Evolutionary conservation across 2,113 vertebrate genomes (phyloP).

Genomic region (Neopipo cinnamomea): DNA sequence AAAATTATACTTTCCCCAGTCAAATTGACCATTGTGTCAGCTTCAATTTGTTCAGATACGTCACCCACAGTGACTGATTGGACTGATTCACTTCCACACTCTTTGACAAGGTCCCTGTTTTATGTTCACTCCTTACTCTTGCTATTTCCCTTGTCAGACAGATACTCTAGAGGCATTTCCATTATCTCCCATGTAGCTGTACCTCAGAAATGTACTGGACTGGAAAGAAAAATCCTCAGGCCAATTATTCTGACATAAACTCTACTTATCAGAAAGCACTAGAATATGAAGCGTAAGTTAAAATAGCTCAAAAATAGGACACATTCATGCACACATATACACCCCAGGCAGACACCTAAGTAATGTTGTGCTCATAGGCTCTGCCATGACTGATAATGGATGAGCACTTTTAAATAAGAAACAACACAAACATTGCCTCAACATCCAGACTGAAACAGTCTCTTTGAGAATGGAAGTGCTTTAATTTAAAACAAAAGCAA

Average conservation of each 20-base stretch:
- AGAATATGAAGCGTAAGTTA: conserved; percentile 48
- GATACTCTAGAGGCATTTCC: conserved; percentile 46
- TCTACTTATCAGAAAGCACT: conserved; percentile 59
- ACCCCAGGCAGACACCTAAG: conserved; percentile 9
- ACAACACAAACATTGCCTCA: background rate
- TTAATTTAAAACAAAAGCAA: background rate
- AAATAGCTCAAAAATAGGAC: conserved; percentile 54
- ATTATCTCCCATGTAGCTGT: conserved; percentile 50
- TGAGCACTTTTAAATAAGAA: background rate
- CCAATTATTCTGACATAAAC: conserved; percentile 64
- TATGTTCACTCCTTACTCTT: conserved; percentile 36
- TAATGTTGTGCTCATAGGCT: background rate
- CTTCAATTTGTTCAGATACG: conserved; percentile 23
- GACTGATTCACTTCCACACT: conserved; percentile 12
- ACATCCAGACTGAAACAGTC: background rate
- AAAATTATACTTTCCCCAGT: conserved; percentile 38
- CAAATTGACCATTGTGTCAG: conserved; percentile 33
- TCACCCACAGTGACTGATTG: conserved; percentile 4
- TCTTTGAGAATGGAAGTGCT: background rate
- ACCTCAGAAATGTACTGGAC: conserved; percentile 53
- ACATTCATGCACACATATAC: background rate
- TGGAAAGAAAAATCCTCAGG: conserved; percentile 54
- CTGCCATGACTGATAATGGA: background rate
- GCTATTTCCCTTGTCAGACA: conserved; percentile 38
- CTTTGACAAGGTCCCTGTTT: conserved; percentile 41